Evolutionary conservation across 2,888 invertebrate genomes (phyloP).

Genomic region (Willowsia nigromaculata): DNA sequence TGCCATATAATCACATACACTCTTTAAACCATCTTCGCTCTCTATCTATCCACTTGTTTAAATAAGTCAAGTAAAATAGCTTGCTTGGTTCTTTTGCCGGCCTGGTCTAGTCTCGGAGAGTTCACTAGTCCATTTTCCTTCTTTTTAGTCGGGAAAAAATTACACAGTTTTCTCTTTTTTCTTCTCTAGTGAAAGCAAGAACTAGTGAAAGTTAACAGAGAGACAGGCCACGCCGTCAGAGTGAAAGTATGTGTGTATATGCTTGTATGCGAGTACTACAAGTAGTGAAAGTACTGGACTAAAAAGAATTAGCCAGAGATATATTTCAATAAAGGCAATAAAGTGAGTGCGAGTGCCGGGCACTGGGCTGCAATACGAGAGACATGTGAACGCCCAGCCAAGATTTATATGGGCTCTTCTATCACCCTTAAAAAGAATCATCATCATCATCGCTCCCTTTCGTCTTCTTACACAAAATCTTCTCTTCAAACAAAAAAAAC

Average conservation of each 20-base stretch:
- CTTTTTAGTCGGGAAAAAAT: neutral
- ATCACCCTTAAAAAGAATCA: slow-evolving; percentile 51
- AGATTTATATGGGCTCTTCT: slow-evolving; percentile 65
- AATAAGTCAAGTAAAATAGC: slow-evolving; percentile 44
- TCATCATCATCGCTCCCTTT: neutral
- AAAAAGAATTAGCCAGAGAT: slow-evolving; percentile 79
- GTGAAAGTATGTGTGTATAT: slow-evolving; percentile 9
- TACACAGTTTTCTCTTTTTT: neutral
- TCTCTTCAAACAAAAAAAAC: neutral
- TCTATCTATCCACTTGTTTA: slow-evolving; percentile 23
- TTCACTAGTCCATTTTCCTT: slow-evolving; percentile 26
- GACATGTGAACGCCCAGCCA: slow-evolving; percentile 67
- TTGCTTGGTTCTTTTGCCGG: neutral
- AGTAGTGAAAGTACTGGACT: slow-evolving; percentile 68
- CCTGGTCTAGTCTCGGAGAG: neutral
- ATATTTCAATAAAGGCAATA: slow-evolving; percentile 79
- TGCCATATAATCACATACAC: neutral
- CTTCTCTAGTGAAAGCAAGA: slow-evolving; percentile 3
- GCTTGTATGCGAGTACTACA: neutral
- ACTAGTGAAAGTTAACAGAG: neutral
- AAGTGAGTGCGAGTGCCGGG: slow-evolving; percentile 65
- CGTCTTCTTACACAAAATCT: neutral
- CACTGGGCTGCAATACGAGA: slow-evolving; percentile 49
- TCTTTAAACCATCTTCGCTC: neutral
- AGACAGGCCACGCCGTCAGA: neutral